These are phyloP conservation scores for Cromileptes altivelis DNA, from an alignment of 2,113 vertebrate species.

Conservation along the genomic window DNA sequence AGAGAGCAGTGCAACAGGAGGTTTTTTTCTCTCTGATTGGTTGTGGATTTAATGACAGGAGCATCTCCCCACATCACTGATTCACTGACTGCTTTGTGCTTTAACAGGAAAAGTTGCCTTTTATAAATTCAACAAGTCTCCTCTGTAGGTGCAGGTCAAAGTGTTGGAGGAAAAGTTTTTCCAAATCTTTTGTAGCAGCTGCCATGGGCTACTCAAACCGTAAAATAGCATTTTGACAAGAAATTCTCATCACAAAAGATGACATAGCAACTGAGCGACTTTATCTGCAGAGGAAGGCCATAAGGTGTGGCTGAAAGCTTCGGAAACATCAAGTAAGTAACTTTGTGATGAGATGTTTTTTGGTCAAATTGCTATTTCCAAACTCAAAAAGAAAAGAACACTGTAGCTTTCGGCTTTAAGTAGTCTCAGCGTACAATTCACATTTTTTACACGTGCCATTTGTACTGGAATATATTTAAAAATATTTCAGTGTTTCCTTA, in stretches of 20 bases:
- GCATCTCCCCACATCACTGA: neutral
- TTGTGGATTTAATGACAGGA: neutral
- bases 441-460: neutral
- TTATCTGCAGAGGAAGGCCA: no score
- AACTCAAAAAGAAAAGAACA: neutral
- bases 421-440: neutral
- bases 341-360: neutral
- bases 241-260: neutral
- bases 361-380: neutral
- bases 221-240: neutral
- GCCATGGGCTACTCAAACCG: neutral
- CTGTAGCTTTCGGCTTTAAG: neutral
- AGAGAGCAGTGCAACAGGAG: constrained; percentile 3
- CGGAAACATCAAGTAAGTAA: neutral
- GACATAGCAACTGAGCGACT: no score
- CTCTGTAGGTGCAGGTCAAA: neutral
- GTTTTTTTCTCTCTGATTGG: neutral
- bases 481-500: no score
- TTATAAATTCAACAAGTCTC: neutral
- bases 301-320: neutral
- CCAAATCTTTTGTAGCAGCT: neutral
- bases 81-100: neutral
- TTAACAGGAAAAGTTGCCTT: neutral
- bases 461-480: no score
- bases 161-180: neutral